Conservation (phyloP, 1,140 invertebrate genomes). For the Nasonia longicornis region DNA sequence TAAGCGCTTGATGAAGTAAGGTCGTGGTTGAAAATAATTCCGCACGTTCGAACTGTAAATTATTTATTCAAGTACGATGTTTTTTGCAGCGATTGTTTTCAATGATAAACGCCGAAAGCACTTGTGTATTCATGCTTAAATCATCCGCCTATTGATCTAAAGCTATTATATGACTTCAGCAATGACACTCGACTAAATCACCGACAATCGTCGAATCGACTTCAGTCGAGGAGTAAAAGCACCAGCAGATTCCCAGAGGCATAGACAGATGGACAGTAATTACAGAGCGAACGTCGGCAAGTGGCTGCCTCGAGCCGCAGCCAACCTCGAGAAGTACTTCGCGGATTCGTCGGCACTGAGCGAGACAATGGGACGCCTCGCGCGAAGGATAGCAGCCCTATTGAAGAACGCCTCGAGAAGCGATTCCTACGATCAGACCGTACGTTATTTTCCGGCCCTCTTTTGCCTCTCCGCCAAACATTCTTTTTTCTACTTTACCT, state of each 20-base stretch:
- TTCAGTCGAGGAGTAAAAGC: not conserved
- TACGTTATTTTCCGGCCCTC: not conserved
- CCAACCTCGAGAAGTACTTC: slow-evolving; percentile 51
- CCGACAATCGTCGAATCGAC: too few species aligned
- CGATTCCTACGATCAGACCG: slow-evolving; percentile 10
- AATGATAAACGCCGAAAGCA: too few species aligned
- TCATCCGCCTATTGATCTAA: too few species aligned
- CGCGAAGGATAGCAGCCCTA: slow-evolving; percentile 48
- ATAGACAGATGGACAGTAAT: slow-evolving; percentile 54
- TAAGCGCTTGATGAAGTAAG: too few species aligned
- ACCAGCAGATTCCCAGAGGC: not conserved
- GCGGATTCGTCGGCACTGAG: slow-evolving; percentile 46
- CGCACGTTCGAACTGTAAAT: too few species aligned
- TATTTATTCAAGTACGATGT: too few species aligned
- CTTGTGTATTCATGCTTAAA: too few species aligned
- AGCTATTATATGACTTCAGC: too few species aligned
- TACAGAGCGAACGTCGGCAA: slow-evolving; percentile 57
- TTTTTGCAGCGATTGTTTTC: too few species aligned
- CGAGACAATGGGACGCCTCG: slow-evolving; percentile 48
- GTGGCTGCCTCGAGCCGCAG: slow-evolving; percentile 52
- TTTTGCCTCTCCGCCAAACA: not conserved
- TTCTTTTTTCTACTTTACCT: not conserved
- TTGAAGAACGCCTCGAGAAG: slow-evolving; percentile 42
- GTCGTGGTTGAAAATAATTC: too few species aligned
- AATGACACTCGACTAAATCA: too few species aligned